Percentiles rank a stretch among this genome's conserved stretches.
Evolutionary conservation across 23 tunicate species (phyloP).

Genomic region (Styela plicata): DNA sequence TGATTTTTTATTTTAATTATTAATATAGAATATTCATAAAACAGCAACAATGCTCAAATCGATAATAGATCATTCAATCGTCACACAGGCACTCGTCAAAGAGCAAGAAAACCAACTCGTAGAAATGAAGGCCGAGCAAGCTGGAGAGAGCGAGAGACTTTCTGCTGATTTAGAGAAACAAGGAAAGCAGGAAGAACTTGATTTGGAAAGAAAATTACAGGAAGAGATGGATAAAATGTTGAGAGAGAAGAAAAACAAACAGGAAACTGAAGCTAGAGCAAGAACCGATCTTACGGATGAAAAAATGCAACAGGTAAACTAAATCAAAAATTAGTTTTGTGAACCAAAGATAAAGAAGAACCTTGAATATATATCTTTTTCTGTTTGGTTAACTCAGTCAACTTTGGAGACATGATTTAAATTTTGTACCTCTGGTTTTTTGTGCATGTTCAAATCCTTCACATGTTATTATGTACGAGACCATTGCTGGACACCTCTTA

Average conservation of each 20-base stretch:
- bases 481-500: neutral
- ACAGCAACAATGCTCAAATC: too few relatives aligned
- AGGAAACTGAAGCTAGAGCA: constrained; percentile 87
- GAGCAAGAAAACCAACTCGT: constrained; percentile 65
- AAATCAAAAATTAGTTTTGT: too few relatives aligned
- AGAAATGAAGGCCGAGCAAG: constrained; percentile 58
- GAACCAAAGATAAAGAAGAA: too few relatives aligned
- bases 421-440: neutral
- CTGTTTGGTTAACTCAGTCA: neutral
- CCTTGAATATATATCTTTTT: too few relatives aligned
- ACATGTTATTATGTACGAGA: neutral
- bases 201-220: constrained; percentile 59
- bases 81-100: constrained; percentile 75
- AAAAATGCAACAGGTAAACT: constrained; percentile 74
- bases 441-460: neutral
- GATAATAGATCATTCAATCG: too few relatives aligned
- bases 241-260: constrained; percentile 66
- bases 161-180: constrained; percentile 52
- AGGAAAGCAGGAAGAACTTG: constrained; percentile 49
- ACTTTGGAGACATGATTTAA: too few relatives aligned
- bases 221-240: constrained; percentile 61
- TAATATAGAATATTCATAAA: too few relatives aligned
- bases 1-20: too few relatives aligned
- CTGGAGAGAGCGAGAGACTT: constrained; percentile 56
- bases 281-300: constrained; percentile 77